A percentile compares a stretch with the other conserved stretches of the same genome.
phyloP scores from a whole-genome alignment of 64 coral and sea anemone species.

The Pachyseris speciosa region DNA sequence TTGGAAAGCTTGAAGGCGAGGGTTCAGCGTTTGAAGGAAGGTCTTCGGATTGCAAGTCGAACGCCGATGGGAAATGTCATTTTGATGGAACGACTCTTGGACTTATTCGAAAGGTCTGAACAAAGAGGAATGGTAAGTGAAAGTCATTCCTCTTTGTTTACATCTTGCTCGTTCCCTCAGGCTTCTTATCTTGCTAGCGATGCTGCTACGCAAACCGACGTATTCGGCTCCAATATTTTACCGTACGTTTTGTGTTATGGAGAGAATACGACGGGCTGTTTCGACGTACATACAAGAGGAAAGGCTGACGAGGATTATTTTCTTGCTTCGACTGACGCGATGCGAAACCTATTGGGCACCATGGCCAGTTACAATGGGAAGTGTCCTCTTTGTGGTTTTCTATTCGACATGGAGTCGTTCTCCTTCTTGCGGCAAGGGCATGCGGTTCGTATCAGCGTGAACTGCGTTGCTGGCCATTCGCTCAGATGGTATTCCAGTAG shows the following conservation, averaged over 20 bases:
- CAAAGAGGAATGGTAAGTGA: background rate
- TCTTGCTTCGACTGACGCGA: slow-evolving; percentile 10
- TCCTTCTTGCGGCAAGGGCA: background rate
- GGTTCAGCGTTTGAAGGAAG: slow-evolving; percentile 6
- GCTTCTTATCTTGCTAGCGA: background rate
- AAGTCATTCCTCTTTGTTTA: background rate
- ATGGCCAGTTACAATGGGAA: slow-evolving; percentile 9
- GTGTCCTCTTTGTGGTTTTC: slow-evolving; percentile 25
- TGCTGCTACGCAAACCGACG: slow-evolving; percentile 11
- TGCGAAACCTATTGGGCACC: background rate
- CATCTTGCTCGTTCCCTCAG: background rate
- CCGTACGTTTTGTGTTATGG: background rate
- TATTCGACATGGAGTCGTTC: background rate
- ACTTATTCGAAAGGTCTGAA: background rate
- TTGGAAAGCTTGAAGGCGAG: slow-evolving; percentile 17
- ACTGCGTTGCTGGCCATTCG: slow-evolving; percentile 34
- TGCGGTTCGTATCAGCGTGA: slow-evolving; percentile 12
- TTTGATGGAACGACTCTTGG: slow-evolving; percentile 28
- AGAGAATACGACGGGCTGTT: slow-evolving; percentile 31
- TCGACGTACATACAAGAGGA: slow-evolving; percentile 12
- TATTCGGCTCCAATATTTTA: background rate
- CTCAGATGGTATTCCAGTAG: slow-evolving; percentile 28
- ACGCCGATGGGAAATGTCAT: slow-evolving; percentile 47
- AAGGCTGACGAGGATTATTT: slow-evolving; percentile 19
- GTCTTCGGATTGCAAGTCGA: background rate